phyloP scores from a whole-genome alignment of 2,113 vertebrate species.

The Pampusana beccarii region DNA sequence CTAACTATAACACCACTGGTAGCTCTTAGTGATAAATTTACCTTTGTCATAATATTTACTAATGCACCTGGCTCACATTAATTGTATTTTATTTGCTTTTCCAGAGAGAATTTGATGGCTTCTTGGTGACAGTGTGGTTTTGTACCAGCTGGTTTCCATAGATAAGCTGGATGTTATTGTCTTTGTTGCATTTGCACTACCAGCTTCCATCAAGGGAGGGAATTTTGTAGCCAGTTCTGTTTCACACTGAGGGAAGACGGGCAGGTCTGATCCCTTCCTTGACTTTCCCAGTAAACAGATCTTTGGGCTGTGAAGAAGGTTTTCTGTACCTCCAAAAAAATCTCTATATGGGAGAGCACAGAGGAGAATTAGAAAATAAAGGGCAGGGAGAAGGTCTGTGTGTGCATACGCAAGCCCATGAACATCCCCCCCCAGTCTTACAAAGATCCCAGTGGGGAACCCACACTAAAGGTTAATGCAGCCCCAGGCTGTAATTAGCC shows the following conservation, averaged over 20 bases:
- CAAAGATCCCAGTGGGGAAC: slow-evolving; percentile 54
- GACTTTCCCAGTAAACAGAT: not conserved
- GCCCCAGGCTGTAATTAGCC: slow-evolving; percentile 72
- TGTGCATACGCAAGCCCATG: not conserved
- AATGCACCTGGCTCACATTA: not conserved
- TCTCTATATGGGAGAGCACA: not conserved
- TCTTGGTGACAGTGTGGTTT: not conserved
- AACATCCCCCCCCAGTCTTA: not conserved
- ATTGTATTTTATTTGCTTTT: not conserved
- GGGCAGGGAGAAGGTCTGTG: slow-evolving; percentile 10
- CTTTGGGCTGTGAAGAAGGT: not conserved
- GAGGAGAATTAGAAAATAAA: not conserved
- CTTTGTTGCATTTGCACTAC: not conserved
- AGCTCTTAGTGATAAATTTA: not conserved
- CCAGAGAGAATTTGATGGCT: not conserved
- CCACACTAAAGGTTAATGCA: slow-evolving; percentile 67
- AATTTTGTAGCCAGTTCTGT: not conserved
- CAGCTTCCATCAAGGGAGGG: not conserved
- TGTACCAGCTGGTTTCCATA: not conserved
- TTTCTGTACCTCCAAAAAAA: not conserved
- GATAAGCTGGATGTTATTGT: not conserved
- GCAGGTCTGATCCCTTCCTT: not conserved
- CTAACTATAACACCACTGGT: not conserved
- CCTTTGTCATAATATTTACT: not conserved
- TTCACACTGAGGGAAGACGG: not conserved